These are phyloP conservation scores for Drosophila nebulosa DNA, from an alignment of 1,140 invertebrate genomes.

Conservation along the genomic window DNA sequence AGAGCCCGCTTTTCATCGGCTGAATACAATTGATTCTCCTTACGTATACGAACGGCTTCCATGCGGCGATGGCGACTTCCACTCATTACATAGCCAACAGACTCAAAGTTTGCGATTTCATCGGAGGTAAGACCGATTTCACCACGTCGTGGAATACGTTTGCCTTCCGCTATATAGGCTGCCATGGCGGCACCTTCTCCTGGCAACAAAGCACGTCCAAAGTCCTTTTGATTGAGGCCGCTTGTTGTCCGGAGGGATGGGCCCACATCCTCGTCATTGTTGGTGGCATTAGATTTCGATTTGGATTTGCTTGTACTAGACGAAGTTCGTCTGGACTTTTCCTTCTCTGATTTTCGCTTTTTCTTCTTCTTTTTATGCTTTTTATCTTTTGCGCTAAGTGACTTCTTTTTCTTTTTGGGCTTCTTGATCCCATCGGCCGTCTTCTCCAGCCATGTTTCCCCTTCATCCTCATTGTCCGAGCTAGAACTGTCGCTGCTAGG, in stretches of 20 bases:
- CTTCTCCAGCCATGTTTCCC: conserved; percentile 70
- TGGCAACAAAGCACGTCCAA: conserved; percentile 94
- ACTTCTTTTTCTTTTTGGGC: conserved; percentile 79
- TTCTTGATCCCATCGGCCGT: conserved; percentile 75
- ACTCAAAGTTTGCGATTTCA: conserved; percentile 96
- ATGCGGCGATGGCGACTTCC: conserved; percentile 99
- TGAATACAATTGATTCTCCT: conserved; percentile 99
- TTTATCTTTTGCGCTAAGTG: conserved; percentile 68
- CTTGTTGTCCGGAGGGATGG: conserved; percentile 87
- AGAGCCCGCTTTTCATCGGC: conserved; percentile 99
- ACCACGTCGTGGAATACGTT: conserved; percentile 97
- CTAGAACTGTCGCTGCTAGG: conserved; percentile 30
- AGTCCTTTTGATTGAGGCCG: conserved; percentile 88
- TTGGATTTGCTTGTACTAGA: conserved; percentile 38
- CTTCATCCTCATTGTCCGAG: conserved; percentile 34
- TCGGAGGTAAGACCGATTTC: conserved; percentile 99
- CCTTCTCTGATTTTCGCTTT: conserved; percentile 66
- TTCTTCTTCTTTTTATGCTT: conserved; percentile 85
- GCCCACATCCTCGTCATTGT: conserved; percentile 85
- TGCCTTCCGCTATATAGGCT: conserved; percentile 98
- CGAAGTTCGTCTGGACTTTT: conserved; percentile 39
- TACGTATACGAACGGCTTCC: conserved; percentile 99
- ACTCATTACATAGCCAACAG: conserved; percentile 99
- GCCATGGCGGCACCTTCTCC: conserved; percentile 99
- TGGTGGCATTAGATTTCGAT: conserved; percentile 76